Percentiles rank a stretch among this genome's conserved stretches.
phyloP scores from a whole-genome alignment of 2,113 vertebrate genomes.

The Psittacula cyanocephala region DNA sequence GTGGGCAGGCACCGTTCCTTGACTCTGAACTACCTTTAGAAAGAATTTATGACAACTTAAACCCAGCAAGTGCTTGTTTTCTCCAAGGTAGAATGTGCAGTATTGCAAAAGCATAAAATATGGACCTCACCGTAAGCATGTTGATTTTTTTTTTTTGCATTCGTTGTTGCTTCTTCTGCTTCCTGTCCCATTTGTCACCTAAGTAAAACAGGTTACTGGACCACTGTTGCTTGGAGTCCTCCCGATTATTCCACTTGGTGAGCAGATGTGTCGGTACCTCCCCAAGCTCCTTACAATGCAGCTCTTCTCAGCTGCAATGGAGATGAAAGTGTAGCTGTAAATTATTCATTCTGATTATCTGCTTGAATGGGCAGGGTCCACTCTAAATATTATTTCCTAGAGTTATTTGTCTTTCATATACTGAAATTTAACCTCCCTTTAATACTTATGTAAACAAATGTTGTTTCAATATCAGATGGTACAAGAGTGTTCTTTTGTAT shows the following conservation, averaged over 20 bases:
- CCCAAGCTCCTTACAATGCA: conserved; percentile 81
- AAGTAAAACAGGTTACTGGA: conserved; percentile 39
- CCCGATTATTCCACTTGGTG: conserved; percentile 61
- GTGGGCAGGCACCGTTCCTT: neutral
- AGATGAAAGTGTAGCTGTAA: conserved; percentile 74
- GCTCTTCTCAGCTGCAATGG: conserved; percentile 63
- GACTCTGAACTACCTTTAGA: neutral
- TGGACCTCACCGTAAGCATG: neutral
- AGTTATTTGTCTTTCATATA: conserved; percentile 63
- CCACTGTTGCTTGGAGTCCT: conserved; percentile 21
- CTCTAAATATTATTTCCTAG: conserved; percentile 41
- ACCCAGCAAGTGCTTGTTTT: accelerated
- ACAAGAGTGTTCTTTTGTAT: neutral
- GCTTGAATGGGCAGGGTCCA: conserved; percentile 60
- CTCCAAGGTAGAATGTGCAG: neutral
- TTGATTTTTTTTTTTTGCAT: neutral
- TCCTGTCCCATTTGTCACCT: neutral
- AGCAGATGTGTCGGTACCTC: conserved; percentile 80
- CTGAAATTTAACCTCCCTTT: conserved; percentile 21
- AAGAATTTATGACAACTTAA: neutral
- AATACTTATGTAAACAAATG: neutral
- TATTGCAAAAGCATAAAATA: neutral
- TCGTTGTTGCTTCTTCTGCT: neutral
- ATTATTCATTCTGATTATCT: conserved; percentile 80
- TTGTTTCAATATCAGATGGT: neutral